phyloP scores from a whole-genome alignment of 2,113 vertebrate genomes.

The Parotia lawesii region DNA sequence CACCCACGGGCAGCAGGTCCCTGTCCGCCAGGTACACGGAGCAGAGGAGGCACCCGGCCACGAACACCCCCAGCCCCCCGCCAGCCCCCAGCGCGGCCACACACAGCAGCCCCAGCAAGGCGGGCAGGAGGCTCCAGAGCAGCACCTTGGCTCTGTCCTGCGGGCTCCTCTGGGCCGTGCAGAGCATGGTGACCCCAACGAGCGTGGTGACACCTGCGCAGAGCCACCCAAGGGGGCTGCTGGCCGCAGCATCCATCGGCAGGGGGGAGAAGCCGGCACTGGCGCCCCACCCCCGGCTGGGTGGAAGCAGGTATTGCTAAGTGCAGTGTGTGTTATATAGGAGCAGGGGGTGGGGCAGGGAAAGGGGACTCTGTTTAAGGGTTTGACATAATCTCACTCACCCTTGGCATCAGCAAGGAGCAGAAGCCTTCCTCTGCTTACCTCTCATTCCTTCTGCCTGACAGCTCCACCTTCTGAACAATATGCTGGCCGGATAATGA shows the following conservation, averaged over 20 bases:
- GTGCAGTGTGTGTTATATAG: constrained; percentile 43
- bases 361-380: neutral
- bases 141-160: neutral
- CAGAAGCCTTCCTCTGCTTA: constrained; percentile 8
- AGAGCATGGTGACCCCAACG: neutral
- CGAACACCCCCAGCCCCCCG: constrained; percentile 33
- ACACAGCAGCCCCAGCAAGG: constrained; percentile 21
- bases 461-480: constrained; percentile 59
- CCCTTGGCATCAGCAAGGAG: constrained; percentile 23
- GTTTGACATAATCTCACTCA: constrained; percentile 44
- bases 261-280: neutral
- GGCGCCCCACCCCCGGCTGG: neutral
- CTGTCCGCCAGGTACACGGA: neutral
- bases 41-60: neutral
- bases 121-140: neutral
- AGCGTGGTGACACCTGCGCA: neutral
- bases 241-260: neutral
- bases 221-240: neutral
- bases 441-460: constrained; percentile 23
- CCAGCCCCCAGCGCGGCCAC: neutral
- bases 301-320: constrained; percentile 11
- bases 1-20: constrained; percentile 52
- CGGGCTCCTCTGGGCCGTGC: neutral
- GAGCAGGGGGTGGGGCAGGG: constrained; percentile 58
- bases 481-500: constrained; percentile 58